Evolutionary conservation across 2,888 invertebrate genomes (phyloP).

Genomic region (Lamellibrachia columna): DNA sequence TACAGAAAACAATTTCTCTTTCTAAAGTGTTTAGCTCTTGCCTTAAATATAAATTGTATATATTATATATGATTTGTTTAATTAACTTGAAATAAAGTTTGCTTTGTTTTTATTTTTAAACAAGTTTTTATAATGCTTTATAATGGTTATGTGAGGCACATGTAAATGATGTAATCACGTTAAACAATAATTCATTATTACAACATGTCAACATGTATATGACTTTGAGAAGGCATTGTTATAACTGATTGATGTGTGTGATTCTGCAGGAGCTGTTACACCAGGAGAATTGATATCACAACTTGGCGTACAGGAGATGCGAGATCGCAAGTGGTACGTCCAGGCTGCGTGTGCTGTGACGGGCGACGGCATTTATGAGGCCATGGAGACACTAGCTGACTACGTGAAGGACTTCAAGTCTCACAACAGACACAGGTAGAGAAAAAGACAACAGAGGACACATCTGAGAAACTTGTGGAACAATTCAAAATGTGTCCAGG

Average conservation of each 20-base stretch:
- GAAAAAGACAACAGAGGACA: neutral
- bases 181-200: neutral
- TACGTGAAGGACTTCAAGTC: slow-evolving; percentile 55
- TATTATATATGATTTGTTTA: too few species aligned
- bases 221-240: neutral
- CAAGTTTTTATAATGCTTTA: slow-evolving; percentile 27
- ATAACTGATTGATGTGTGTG: neutral
- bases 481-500: neutral
- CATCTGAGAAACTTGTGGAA: neutral
- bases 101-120: neutral
- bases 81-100: too few species aligned
- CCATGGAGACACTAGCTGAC: slow-evolving; percentile 58
- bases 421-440: neutral
- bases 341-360: slow-evolving; percentile 60
- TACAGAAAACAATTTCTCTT: too few species aligned
- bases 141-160: neutral
- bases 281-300: slow-evolving; percentile 53
- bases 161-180: neutral
- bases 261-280: slow-evolving; percentile 49
- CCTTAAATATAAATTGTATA: too few species aligned
- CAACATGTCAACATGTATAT: neutral
- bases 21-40: too few species aligned
- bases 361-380: slow-evolving; percentile 64
- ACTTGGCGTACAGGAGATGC: slow-evolving; percentile 51
- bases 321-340: slow-evolving; percentile 59